Evolutionary conservation across 2,113 vertebrate species (phyloP), one percentile per base, ranked within the genome.

Genomic region (Lagenorhynchus albirostris): DNA sequence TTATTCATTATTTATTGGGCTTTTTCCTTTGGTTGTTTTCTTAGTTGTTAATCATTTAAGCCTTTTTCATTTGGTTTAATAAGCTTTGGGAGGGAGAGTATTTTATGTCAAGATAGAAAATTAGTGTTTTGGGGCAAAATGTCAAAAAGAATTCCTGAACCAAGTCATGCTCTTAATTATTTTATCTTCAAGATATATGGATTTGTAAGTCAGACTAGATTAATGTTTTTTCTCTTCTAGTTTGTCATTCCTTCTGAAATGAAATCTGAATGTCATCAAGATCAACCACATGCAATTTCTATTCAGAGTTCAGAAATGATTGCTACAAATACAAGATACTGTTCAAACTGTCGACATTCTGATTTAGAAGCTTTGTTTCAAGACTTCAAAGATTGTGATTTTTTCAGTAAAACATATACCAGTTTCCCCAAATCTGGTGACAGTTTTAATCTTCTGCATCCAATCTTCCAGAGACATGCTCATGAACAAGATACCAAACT

Each of bases 271-370:
- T 98, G 98, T 71, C 99, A 99, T 94, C 98, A 98, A 18, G 99
- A 99, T 98, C 99, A 99, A 73, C 99, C 99, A 47, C 98, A 95
- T 97, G 99, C 99, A 68, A 92, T 99, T 98, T 99, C 99, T 7
- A 98, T 99, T 97, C 99, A 99, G 98, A 99, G 99, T 38, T 99
- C 99, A 41, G 99, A 99, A 98, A 99, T 99, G 99, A 99, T 99
- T 89, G 99, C 99, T 95, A 99, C 99, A 0, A 99, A 99, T 98
- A 99, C 99, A 6, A 99, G 99, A 38, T 99, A 99, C 93, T 99
- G 99, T 0, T 97, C 99, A 23, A 99, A 99, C 97, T 99, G 99
- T 98, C 99, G 99, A 6, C 99, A 99, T 95, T 99, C 99, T 58
- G 99, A 99, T 97, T 98, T 99, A 2, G 99, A 99, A 98, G 98